These are phyloP conservation scores for Sebastes hubbsi DNA, from an alignment of 2,797 vertebrate genomes.

Conservation along the genomic window DNA sequence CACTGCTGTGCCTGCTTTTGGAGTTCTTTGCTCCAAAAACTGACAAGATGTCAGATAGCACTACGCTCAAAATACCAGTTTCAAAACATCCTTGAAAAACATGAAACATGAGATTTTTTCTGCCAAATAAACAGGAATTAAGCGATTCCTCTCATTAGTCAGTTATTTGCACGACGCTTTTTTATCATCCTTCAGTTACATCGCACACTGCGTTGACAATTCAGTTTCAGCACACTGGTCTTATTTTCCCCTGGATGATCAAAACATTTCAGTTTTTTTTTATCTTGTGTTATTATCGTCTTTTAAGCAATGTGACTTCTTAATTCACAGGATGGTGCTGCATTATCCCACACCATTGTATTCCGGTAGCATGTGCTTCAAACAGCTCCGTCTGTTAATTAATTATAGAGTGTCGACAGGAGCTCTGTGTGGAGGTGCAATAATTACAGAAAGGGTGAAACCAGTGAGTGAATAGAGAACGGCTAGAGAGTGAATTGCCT, in stretches of 20 bases:
- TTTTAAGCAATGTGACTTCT: not conserved
- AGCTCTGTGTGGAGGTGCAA: not conserved
- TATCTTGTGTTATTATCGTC: not conserved
- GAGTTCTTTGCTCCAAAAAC: not conserved
- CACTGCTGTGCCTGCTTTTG: not conserved
- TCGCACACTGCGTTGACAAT: not conserved
- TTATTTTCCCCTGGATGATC: not conserved
- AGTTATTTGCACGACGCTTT: not conserved
- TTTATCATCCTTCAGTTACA: not conserved
- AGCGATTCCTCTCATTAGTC: not conserved
- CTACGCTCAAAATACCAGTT: not conserved
- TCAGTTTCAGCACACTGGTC: not conserved
- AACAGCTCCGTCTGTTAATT: constrained; percentile 4
- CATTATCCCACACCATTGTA: not conserved
- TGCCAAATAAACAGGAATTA: not conserved
- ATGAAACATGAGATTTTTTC: not conserved
- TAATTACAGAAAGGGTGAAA: constrained; percentile 11
- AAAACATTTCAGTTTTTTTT: not conserved
- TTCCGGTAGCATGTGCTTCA: not conserved
- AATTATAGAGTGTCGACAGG: constrained; percentile 1
- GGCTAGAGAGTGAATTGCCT: not conserved
- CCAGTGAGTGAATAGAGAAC: not conserved
- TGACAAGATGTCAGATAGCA: not conserved
- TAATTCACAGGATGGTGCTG: not conserved
- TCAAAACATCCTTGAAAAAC: not conserved